These are phyloP conservation scores for Chromoteleia sp. DNA, from an alignment of 2,888 invertebrate genomes.

Conservation along the genomic window DNA sequence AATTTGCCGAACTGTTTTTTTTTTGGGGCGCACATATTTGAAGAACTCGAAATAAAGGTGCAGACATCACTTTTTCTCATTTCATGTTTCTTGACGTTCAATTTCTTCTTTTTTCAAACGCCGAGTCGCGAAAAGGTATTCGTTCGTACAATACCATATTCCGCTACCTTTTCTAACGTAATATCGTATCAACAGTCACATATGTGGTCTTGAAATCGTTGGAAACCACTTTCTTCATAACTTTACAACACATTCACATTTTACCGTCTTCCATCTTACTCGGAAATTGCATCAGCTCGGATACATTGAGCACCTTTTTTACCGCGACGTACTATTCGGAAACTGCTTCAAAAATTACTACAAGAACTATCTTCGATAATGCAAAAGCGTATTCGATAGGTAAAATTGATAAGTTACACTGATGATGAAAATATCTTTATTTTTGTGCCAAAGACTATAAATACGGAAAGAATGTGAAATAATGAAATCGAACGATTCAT, in stretches of 20 bases:
- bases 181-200: conserved; percentile 58
- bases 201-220: conserved; percentile 51
- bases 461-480: neutral
- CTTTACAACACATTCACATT: conserved; percentile 52
- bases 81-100: conserved; percentile 10
- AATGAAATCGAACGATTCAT: neutral
- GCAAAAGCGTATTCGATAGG: neutral
- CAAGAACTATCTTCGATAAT: conserved; percentile 29
- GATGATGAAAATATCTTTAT: neutral
- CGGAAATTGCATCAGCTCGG: conserved; percentile 56
- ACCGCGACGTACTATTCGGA: neutral
- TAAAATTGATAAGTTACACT: conserved; percentile 28
- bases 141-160: conserved; percentile 33
- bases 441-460: no score
- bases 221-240: conserved; percentile 62
- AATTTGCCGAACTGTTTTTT: conserved; percentile 19
- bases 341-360: conserved; percentile 40
- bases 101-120: conserved; percentile 20
- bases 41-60: conserved; percentile 5
- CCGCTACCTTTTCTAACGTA: conserved; percentile 40
- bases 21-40: conserved; percentile 8
- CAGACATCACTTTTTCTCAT: neutral
- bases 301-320: conserved; percentile 43
- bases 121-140: conserved; percentile 18
- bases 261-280: conserved; percentile 50